Percentiles rank a stretch among this genome's conserved stretches.
Conservation (phyloP, 2,888 invertebrate species). For the Scrobipalpa costella region DNA sequence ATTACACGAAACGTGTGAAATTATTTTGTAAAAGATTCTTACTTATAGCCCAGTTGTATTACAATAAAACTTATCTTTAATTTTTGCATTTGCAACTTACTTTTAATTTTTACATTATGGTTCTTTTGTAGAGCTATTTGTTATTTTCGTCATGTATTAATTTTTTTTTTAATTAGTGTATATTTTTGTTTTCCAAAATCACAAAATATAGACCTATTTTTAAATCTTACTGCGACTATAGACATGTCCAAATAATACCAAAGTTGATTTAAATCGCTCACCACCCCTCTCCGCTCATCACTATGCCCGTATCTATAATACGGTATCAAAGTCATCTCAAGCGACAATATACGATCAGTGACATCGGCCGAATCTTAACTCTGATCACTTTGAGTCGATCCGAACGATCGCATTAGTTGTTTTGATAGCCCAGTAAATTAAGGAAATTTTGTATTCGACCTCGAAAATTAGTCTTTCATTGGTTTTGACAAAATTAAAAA, state of each 20-base stretch:
- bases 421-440: constrained; percentile 30
- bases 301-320: constrained; percentile 50
- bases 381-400: constrained; percentile 68
- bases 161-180: too few relatives aligned
- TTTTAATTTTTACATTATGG: too few relatives aligned
- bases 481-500: too few relatives aligned
- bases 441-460: too few relatives aligned
- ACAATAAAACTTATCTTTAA: neutral
- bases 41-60: neutral
- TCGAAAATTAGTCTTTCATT: too few relatives aligned
- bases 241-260: neutral
- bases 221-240: neutral
- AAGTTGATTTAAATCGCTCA: constrained; percentile 10
- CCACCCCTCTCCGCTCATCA: constrained; percentile 46
- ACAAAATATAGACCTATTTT: too few relatives aligned
- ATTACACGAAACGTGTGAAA: constrained; percentile 19
- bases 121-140: too few relatives aligned
- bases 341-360: constrained; percentile 79
- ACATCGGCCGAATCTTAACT: constrained; percentile 66
- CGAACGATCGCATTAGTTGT: constrained; percentile 63
- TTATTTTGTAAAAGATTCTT: constrained; percentile 21
- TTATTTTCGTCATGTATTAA: too few relatives aligned
- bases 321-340: constrained; percentile 72
- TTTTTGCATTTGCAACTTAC: too few relatives aligned
- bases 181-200: too few relatives aligned